Evolutionary conservation across 2,888 invertebrate species (phyloP), one percentile per base, ranked within the genome.

Genomic region (Monochamus alternatus): DNA sequence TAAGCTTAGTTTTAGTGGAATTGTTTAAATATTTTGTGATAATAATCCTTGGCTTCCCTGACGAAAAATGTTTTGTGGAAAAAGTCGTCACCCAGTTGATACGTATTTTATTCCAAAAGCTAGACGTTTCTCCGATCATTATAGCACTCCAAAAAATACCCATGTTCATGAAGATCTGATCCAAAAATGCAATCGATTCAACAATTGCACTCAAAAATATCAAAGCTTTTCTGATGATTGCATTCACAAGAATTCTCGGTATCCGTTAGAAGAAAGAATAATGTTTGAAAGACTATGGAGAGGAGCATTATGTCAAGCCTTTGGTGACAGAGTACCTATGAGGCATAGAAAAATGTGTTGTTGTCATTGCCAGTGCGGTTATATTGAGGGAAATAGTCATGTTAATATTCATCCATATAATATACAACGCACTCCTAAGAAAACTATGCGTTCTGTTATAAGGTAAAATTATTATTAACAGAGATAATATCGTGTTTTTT

Each of bases 261-360:
- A 89, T 68, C 88, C 89, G n/a, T 88, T 89, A 0, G 92, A 93
- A 83, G 92, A 93, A 82, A 90, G 93, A 77, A 90, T 93, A 52
- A 92, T 94, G 73, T 94, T 95, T 87, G 94, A 94, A 84, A 90
- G 94, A 30, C 89, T 94, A 69, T 94, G 94, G 94, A 91, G 93
- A 60, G 94, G 94, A 73, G 89, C 89, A 3, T 81, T 89, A 44
- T 87, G 87, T 78, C 89, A 89, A 80, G 88, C 89, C 12, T 80
- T 89, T 62, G 88, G 87, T 14, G 81, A 84, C 14, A 82, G 82
- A 58, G 69, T 69, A 72, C 79, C 74, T 30, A 52, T 76, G 31
- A 79, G 78, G 74, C 81, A 59, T 10, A 77, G 86, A 82, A 81
- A 72, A 74, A 88, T 84, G 88, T 89, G 89, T 75, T 89, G 90